Evolutionary conservation across 2,113 vertebrate species (phyloP).

Genomic region (Passer domesticus): DNA sequence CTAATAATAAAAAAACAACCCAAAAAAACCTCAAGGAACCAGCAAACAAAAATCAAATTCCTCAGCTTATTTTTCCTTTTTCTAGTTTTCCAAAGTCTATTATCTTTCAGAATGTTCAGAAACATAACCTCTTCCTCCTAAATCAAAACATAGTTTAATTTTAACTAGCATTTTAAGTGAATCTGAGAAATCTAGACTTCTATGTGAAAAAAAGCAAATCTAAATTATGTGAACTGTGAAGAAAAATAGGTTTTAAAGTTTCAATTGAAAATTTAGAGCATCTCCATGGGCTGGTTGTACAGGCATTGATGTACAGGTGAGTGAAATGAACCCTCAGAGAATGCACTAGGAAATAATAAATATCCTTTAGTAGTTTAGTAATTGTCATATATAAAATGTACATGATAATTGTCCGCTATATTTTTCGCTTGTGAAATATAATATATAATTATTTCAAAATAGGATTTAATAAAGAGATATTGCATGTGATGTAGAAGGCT

Average conservation of each 20-base stretch:
- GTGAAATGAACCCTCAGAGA: not conserved
- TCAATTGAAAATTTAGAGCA: not conserved
- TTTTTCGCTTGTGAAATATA: not conserved
- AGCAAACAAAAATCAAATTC: not conserved
- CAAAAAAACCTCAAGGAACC: rapidly evolving
- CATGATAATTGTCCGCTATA: not conserved
- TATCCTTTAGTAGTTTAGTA: not conserved
- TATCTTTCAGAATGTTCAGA: not conserved
- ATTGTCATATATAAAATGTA: not conserved
- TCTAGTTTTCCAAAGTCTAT: not conserved
- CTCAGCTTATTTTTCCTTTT: not conserved
- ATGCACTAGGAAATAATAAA: not conserved
- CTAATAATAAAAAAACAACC: not conserved
- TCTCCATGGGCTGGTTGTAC: not conserved
- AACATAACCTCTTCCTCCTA: not conserved
- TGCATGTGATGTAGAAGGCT: not conserved
- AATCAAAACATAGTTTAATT: not conserved
- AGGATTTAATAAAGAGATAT: not conserved
- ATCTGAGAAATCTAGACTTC: not conserved
- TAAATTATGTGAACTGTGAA: not conserved
- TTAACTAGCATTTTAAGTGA: not conserved
- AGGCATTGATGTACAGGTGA: not conserved
- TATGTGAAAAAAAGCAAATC: not conserved
- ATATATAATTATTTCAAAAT: not conserved
- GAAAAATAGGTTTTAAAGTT: not conserved